Percentiles rank a stretch among this genome's conserved stretches.
Conservation (phyloP, 2,113 vertebrate species). For the Helogale parvula region DNA sequence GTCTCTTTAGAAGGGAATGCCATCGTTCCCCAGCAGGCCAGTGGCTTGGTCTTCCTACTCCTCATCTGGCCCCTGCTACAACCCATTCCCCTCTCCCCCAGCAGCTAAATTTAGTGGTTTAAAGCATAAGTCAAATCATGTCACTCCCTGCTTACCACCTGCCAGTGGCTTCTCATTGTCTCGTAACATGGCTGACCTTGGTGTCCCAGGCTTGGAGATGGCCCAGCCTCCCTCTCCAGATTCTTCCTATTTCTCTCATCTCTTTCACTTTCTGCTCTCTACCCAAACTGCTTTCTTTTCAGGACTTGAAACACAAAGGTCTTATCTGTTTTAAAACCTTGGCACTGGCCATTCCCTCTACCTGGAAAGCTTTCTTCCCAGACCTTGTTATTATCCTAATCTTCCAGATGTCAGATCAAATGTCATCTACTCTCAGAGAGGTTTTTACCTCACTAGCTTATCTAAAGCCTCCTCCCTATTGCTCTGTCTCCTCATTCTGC, state of each 20-base stretch:
- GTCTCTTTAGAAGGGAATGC: not conserved
- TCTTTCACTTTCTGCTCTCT: not conserved
- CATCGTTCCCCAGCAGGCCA: not conserved
- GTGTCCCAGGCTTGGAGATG: not conserved
- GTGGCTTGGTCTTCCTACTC: not conserved
- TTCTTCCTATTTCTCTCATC: not conserved
- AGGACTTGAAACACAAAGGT: not conserved
- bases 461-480: not conserved
- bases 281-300: not conserved
- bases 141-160: not conserved
- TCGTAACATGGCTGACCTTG: not conserved
- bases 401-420: conserved; percentile 3
- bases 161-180: not conserved
- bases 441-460: not conserved
- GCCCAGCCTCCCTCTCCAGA: not conserved
- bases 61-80: not conserved
- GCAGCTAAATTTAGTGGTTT: not conserved
- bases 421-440: not conserved
- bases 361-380: not conserved
- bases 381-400: not conserved
- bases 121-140: not conserved
- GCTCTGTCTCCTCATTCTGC: not conserved
- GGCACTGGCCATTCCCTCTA: not conserved
- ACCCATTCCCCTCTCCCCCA: not conserved
- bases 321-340: not conserved